A percentile compares a stretch with the other conserved stretches of the same genome.
These are phyloP conservation scores for Nasonia vitripennis DNA, from an alignment of 1,140 invertebrate genomes.

Conservation along the genomic window DNA sequence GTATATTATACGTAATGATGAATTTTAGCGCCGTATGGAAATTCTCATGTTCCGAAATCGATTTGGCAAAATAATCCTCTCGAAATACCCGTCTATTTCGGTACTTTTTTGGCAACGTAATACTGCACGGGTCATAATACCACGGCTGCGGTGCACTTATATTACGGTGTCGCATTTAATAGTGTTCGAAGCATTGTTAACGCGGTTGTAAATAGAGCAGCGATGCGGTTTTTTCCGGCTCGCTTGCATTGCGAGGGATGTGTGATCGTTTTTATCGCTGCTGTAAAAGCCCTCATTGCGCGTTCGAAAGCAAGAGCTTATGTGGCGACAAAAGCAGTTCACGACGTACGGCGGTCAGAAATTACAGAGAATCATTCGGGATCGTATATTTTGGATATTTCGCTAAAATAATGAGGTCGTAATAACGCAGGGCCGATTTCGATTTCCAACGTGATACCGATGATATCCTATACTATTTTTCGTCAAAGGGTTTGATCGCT, in stretches of 20 bases:
- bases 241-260: neutral
- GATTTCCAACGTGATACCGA: too few species aligned
- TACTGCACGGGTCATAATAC: neutral
- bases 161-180: constrained; percentile 34
- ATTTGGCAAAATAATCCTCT: too few species aligned
- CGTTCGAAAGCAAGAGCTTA: constrained; percentile 27
- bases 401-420: neutral
- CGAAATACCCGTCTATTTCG: too few species aligned
- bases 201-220: constrained; percentile 2
- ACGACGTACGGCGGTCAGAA: neutral
- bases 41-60: too few species aligned
- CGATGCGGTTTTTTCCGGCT: neutral
- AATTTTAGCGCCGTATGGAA: too few species aligned
- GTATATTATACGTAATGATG: too few species aligned
- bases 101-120: too few species aligned
- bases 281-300: neutral
- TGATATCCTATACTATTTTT: too few species aligned
- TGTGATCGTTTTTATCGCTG: constrained; percentile 39
- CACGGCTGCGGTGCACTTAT: neutral
- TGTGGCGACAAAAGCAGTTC: neutral
- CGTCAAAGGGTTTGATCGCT: too few species aligned
- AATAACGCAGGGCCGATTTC: too few species aligned
- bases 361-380: neutral
- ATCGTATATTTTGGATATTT: neutral
- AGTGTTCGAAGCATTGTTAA: constrained; percentile 14